These are phyloP conservation scores for Andricus grossulariae DNA, from an alignment of 1,140 invertebrate species.

Conservation along the genomic window DNA sequence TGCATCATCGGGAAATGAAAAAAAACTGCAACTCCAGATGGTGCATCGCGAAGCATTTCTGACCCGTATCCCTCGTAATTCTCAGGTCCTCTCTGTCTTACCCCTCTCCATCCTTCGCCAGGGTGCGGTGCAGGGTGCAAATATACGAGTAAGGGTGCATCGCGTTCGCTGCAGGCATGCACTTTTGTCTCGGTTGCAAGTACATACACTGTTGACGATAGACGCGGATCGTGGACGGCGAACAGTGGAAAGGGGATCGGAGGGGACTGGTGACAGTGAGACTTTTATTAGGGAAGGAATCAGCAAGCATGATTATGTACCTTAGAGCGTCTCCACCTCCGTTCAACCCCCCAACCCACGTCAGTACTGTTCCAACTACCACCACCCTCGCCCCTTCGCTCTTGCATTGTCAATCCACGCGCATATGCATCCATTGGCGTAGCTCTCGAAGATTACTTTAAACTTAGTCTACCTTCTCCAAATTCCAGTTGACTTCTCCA, in stretches of 20 bases:
- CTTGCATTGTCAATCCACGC: constrained; percentile 40
- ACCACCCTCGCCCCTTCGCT: constrained; percentile 35
- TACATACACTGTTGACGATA: constrained; percentile 53
- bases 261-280: constrained; percentile 69
- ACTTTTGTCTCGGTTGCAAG: constrained; percentile 64
- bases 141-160: constrained; percentile 59
- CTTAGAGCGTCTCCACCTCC: constrained; percentile 67
- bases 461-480: neutral
- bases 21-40: constrained; percentile 72
- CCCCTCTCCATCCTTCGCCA: constrained; percentile 51
- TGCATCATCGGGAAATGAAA: constrained; percentile 64
- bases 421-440: constrained; percentile 63
- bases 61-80: constrained; percentile 69
- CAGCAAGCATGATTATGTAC: constrained; percentile 76
- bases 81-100: constrained; percentile 64
- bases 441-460: constrained; percentile 34
- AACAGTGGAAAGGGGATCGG: constrained; percentile 51
- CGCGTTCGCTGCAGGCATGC: constrained; percentile 59
- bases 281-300: constrained; percentile 76
- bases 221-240: constrained; percentile 52
- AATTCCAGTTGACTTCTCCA: neutral
- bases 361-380: constrained; percentile 37
- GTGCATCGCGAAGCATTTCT: constrained; percentile 71
- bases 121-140: constrained; percentile 39
- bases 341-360: constrained; percentile 38